Evolutionary conservation across 2,888 invertebrate genomes (phyloP), one percentile per base, ranked within the genome.

Genomic region (Gasteruption jaculator): DNA sequence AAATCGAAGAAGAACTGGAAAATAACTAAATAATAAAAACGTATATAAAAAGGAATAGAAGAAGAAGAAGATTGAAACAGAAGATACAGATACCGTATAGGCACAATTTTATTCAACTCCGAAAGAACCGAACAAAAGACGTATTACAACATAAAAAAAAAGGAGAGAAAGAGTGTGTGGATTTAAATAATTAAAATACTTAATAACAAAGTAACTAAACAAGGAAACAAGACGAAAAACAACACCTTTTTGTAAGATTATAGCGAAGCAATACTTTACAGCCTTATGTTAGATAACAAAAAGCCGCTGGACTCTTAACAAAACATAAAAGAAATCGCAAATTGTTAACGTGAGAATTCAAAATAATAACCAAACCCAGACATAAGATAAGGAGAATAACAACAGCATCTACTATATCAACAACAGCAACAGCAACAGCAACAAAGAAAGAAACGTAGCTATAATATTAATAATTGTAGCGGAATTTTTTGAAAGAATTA

Each of bases 201-300:
- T n/a, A n/a, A 22, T 11, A 34, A n/a, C 14, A 25, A 14, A 3
- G 10, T 12, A 27, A 18, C 27, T 10, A 6, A 20, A 20, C 18
- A 37, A 19, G 34, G 24, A 27, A 14, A 12, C 31, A 41, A n/a
- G n/a, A n/a, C n/a, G n/a, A n/a, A n/a, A n/a, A n/a, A n/a, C n/a
- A n/a, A n/a, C n/a, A n/a, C 55, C 52, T 56, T 57, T 65, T 63
- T 63, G 59, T 63, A 63, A 62, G 53, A 61, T 60, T 60, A 54
- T 60, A 65, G 61, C 57, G 53, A 65, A 66, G 63, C 66, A 68
- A 68, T 68, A 69, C 58, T 61, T 64, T 60, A 61, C 65, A 63
- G 61, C 61, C 66, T 63, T 65, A 64, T 65, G 68, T 65, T 68
- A 65, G 60, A 56, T 65, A 57, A 63, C n/a, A n/a, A n/a, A n/a